These are phyloP conservation scores for Semicossyphus pulcher DNA, from an alignment of 2,113 vertebrate genomes.

Conservation along the genomic window DNA sequence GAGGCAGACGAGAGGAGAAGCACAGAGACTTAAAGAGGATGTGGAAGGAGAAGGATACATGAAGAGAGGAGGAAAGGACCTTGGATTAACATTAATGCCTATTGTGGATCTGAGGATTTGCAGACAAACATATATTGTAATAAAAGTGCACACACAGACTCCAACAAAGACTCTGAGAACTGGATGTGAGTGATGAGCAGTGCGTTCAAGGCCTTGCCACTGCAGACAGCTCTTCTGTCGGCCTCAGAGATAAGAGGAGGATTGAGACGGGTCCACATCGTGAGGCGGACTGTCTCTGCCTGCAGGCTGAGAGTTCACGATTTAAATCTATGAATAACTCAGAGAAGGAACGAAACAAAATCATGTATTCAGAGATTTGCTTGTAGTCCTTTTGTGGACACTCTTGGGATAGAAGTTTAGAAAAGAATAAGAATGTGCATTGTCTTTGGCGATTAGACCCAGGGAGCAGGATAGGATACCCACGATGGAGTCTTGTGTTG, in stretches of 20 bases:
- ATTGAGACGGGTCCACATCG: slow-evolving; percentile 50
- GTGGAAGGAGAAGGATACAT: slow-evolving; percentile 15
- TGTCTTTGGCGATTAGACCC: too few species aligned
- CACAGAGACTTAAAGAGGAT: slow-evolving; percentile 29
- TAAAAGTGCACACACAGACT: slow-evolving; percentile 21
- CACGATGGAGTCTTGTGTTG: too few species aligned
- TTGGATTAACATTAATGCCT: slow-evolving; percentile 43
- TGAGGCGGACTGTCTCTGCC: slow-evolving; percentile 50
- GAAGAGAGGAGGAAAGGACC: slow-evolving; percentile 27
- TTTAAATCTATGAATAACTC: slow-evolving; percentile 20
- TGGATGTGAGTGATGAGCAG: slow-evolving; percentile 36
- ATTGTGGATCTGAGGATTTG: slow-evolving; percentile 32
- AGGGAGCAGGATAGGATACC: too few species aligned
- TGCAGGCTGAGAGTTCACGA: slow-evolving; percentile 24
- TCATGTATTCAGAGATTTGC: not conserved
- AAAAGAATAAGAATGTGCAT: too few species aligned
- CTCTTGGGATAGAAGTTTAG: not conserved
- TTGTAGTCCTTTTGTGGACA: not conserved
- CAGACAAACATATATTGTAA: slow-evolving; percentile 22
- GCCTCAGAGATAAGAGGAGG: slow-evolving; percentile 54
- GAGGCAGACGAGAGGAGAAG: slow-evolving; percentile 29
- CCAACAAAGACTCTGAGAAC: slow-evolving; percentile 9
- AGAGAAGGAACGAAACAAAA: not conserved
- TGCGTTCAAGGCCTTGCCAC: slow-evolving; percentile 39
- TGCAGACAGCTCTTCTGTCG: slow-evolving; percentile 63